Conservation (phyloP, 2,888 invertebrate genomes). For the Sarcophaga caerulescens region DNA sequence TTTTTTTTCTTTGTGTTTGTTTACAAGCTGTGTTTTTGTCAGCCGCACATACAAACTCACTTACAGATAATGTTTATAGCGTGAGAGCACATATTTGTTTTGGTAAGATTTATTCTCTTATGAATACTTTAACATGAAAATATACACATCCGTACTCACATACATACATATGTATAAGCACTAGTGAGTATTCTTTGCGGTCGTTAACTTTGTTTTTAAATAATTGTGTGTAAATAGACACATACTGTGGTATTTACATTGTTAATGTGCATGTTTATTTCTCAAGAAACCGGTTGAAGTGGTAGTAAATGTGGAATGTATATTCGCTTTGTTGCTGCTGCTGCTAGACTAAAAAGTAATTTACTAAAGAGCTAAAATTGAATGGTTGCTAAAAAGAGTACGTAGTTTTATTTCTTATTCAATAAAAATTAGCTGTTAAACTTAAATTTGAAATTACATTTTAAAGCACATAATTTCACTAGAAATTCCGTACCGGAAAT, state of each 20-base stretch:
- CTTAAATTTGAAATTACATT: constrained; percentile 52
- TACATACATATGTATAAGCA: neutral
- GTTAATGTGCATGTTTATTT: constrained; percentile 28
- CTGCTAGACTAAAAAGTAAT: constrained; percentile 1
- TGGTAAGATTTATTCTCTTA: neutral
- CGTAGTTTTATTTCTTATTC: neutral
- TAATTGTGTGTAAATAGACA: constrained; percentile 20
- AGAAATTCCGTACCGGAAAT: no score
- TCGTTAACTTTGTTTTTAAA: constrained; percentile 74
- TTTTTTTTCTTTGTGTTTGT: neutral
- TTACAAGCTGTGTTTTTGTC: neutral
- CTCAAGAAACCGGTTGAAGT: constrained; percentile 65
- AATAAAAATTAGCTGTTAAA: constrained; percentile 20
- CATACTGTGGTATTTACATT: neutral
- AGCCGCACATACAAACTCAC: neutral
- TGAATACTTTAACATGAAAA: neutral
- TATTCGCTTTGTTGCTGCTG: constrained; percentile 58
- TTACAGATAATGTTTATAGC: neutral
- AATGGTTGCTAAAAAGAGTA: constrained; percentile 45
- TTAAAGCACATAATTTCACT: neutral
- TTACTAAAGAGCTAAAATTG: neutral
- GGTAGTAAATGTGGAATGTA: constrained; percentile 72
- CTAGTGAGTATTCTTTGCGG: constrained; percentile 71
- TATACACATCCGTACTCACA: constrained; percentile 1
- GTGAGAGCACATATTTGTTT: neutral